Evolutionary conservation across 2,797 vertebrate species (phyloP), one percentile per base, ranked within the genome.

Genomic region (Acanthurus leucopareius): DNA sequence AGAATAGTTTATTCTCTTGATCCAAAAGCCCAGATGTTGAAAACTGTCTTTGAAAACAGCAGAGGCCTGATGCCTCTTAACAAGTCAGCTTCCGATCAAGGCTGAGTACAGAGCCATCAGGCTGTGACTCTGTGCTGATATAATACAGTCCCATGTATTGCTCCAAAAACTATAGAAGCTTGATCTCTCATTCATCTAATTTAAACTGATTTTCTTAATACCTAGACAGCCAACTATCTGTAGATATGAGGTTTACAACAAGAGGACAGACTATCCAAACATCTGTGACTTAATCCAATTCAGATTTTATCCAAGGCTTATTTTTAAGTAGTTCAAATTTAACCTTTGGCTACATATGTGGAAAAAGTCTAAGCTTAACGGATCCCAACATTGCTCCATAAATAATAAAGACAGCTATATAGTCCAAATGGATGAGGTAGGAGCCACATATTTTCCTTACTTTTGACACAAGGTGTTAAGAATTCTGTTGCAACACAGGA

Each of bases 401-500:
- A 74, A 48, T 72, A 54, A 59, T 45, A 14, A 58, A 56, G 22
- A 44, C 59, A 10, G 10, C 67, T 61, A 70, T 45, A n/a, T 22
- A 57, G 20, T 65, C n/a, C 45, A 74, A 78, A 82, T 51, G 47
- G 42, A 69, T 66, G 2, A 77, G 75, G 42, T 11, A 57, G 16
- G 44, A 83, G 68, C 52, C 28, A 54, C n/a, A 61, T 19, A 63
- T 49, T 79, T 79, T 62, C 25, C 20, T 72, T 62, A n/a, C 28
- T 59, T 35, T 42, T 75, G 25, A 52, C 64, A 78, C 52, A 61
- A 28, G 17, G 53, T 53, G 44, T 66, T 47, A 69, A 73, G 11
- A 69, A 70, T 68, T 67, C 32, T 69, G 5, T 69, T 73, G 25
- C n/a, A 77, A 67, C 65, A 61, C 64, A 77, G 20, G 52, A 77